Base-by-base conservation (phyloP, 2,113 vertebrate genomes). In the Sapayoa aenigma region DNA sequence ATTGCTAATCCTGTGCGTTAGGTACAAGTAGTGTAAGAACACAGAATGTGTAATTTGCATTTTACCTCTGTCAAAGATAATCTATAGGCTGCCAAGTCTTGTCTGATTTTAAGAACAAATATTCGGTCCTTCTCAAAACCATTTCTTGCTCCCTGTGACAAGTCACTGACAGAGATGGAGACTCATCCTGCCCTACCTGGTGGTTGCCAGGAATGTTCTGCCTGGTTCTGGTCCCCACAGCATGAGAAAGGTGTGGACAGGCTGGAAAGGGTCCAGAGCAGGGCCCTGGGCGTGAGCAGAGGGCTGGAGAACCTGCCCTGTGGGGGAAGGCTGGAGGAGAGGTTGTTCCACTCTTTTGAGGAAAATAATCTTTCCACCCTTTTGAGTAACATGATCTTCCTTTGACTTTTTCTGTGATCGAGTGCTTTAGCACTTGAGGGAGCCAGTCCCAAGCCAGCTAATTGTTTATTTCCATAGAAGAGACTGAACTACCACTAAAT, bases 231-330 rank as follows among this genome's bases (percentile, higher is more conserved):
- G 14, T 63, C 14, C 56, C 17, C 42, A 50, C 9, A 31, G n/a
- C 0, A 3, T 49, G 71, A 3, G 1, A 21, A 30, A 23, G 10
- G 8, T 41, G 11, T 3, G 5, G 18, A 16, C 21, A 77, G 63
- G 18, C 41, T 56, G 50, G n/a, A 47, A 42, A 19, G 23, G 23
- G 23, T 20, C 33, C 56, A 46, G 53, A 33, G 53, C 58, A 56
- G 66, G 25, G 49, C 49, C 16, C 37, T 10, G 58, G 75, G 14
- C 3, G 30, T 27, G 44, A 50, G 59, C 68, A 66, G 19, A 37
- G 59, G 44, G 22, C 37, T 81, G 76, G 22, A 66, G 27, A 33
- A 11, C 11, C 68, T 89, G 77, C 44, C 27, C 37, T 74, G 22
- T 9, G 37, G 50, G 44, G 44, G 50, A 52, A 44, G 18, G 7